Conservation (phyloP, 2,113 vertebrate genomes). For the Sinocyclocheilus grahami region DNA sequence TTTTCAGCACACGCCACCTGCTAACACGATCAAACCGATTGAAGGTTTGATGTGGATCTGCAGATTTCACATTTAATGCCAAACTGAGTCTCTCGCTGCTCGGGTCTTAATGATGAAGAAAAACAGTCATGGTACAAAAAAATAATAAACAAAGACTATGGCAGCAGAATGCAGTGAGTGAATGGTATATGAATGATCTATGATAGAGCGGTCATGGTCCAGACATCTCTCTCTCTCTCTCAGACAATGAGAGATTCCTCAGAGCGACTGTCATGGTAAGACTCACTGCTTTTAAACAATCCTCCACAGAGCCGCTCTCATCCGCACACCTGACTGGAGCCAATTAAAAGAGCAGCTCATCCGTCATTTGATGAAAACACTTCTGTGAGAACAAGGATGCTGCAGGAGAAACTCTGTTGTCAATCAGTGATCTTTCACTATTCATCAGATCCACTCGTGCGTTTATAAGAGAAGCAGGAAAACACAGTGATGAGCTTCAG, state of each 20-base stretch:
- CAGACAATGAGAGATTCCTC: slow-evolving; percentile 58
- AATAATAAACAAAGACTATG: neutral
- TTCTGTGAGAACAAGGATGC: slow-evolving; percentile 19
- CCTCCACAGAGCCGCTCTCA: slow-evolving; percentile 30
- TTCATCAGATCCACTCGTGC: neutral
- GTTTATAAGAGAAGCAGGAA: neutral
- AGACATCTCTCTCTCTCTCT: neutral
- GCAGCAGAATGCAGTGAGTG: neutral
- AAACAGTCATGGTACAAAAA: too few species aligned
- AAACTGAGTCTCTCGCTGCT: neutral
- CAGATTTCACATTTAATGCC: neutral
- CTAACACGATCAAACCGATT: slow-evolving; percentile 9
- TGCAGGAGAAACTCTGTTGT: neutral
- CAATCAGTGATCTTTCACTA: neutral
- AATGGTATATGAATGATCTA: neutral
- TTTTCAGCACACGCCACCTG: neutral
- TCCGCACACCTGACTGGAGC: slow-evolving; percentile 26
- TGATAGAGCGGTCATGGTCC: neutral
- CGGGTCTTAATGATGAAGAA: neutral
- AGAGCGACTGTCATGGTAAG: slow-evolving; percentile 44
- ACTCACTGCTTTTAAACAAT: slow-evolving; percentile 54
- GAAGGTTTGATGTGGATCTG: slow-evolving; percentile 1
- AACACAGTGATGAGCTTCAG: neutral
- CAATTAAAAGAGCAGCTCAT: neutral
- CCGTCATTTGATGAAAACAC: neutral